Evolutionary conservation across 2,113 vertebrate species (phyloP).

Genomic region (Myotis davidii): DNA sequence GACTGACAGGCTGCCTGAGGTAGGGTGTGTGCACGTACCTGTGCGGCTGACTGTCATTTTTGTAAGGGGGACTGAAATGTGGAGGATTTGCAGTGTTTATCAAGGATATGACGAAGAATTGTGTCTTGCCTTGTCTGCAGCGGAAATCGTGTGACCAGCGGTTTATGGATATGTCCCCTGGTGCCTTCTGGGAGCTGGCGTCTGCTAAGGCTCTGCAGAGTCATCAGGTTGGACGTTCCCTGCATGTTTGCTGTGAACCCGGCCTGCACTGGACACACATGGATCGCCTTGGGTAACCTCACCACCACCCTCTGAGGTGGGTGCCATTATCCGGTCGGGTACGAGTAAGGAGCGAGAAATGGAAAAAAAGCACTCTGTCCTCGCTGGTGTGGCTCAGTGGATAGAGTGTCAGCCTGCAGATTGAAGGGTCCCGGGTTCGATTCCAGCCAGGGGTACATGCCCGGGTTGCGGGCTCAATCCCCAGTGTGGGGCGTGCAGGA

Average conservation of each 20-base stretch:
- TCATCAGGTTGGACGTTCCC: not conserved
- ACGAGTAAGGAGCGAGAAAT: not conserved
- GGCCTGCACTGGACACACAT: not conserved
- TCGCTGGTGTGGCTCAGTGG: not conserved
- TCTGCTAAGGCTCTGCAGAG: not conserved
- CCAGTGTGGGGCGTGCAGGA: too few species aligned
- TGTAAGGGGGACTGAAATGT: too few species aligned
- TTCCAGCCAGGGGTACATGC: too few species aligned
- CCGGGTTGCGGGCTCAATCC: too few species aligned
- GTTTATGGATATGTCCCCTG: too few species aligned
- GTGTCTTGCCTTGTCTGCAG: not conserved
- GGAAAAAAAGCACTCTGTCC: not conserved
- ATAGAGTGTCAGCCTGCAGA: not conserved
- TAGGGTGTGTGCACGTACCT: fast-evolving
- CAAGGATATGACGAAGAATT: not conserved
- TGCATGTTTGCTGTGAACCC: not conserved
- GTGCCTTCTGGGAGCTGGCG: not conserved
- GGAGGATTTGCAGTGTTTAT: not conserved
- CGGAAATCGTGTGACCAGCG: not conserved
- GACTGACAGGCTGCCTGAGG: not conserved
- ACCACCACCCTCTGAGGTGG: not conserved
- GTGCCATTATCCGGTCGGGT: not conserved
- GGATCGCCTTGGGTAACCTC: not conserved
- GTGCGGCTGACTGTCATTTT: not conserved
- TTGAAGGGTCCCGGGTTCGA: too few species aligned